Percentiles rank a stretch among this genome's conserved stretches.
Conservation (phyloP, 2,113 vertebrate genomes). For the Potamarius usumacintae region DNA sequence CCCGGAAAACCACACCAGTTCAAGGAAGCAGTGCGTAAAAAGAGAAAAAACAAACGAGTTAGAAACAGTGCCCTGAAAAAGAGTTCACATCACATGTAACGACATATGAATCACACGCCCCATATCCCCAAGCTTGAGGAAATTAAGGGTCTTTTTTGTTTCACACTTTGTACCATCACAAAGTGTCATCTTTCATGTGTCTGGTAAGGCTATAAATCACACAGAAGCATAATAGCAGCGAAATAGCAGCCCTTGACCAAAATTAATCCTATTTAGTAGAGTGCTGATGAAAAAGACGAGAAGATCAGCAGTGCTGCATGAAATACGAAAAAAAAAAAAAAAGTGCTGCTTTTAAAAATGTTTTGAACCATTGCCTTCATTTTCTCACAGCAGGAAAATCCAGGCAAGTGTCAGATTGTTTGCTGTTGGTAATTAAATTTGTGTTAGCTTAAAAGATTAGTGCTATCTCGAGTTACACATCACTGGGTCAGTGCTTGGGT, state of each 20-base stretch:
- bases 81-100: conserved; percentile 25
- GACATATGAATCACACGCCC: conserved; percentile 22
- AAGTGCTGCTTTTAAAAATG: not conserved
- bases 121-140: conserved; percentile 38
- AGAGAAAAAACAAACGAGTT: conserved; percentile 3
- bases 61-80: conserved; percentile 18
- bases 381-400: conserved; percentile 28
- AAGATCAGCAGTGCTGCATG: conserved; percentile 33
- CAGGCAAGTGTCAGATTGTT: conserved; percentile 42
- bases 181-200: conserved; percentile 42
- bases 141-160: conserved; percentile 39
- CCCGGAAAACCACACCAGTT: not conserved
- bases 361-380: conserved; percentile 36
- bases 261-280: conserved; percentile 47
- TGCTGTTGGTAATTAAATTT: conserved; percentile 59
- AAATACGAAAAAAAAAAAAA: conserved; percentile 9
- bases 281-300: conserved; percentile 41
- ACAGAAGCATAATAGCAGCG: conserved; percentile 36
- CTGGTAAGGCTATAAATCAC: conserved; percentile 49
- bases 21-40: not conserved
- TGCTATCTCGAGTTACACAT: conserved; percentile 57
- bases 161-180: conserved; percentile 34
- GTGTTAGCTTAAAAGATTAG: conserved; percentile 62
- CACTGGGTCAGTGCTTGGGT: conserved; percentile 42
- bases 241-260: conserved; percentile 42